Percentiles rank a stretch among this genome's conserved stretches.
phyloP scores from a whole-genome alignment of 2,797 vertebrate genomes.

The Acropternis orthonyx region DNA sequence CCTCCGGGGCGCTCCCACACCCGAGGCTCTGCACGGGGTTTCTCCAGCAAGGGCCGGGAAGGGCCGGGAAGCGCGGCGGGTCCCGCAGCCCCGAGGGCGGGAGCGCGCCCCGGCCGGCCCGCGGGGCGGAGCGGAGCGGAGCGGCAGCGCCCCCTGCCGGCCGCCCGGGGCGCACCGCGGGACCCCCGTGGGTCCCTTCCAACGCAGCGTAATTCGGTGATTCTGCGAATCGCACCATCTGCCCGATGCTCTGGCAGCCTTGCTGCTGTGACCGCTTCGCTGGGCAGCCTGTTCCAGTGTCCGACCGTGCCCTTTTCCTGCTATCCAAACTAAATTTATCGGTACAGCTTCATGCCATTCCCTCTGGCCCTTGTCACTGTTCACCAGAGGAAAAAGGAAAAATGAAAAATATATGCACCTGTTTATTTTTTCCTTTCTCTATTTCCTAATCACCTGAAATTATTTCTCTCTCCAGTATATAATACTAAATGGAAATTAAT shows the following conservation, averaged over 20 bases:
- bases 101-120: not conserved
- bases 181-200: not conserved
- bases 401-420: not conserved
- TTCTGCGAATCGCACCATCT: accelerated
- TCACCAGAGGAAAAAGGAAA: not conserved
- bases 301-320: not conserved
- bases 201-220: not conserved
- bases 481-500: not conserved
- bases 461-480: not conserved
- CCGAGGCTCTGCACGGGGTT: accelerated
- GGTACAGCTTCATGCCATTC: not conserved
- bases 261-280: accelerated
- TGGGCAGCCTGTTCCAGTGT: not conserved
- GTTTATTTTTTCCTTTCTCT: not conserved
- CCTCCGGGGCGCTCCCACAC: not conserved
- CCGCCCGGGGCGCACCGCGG: too few species aligned
- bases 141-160: not conserved
- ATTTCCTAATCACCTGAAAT: not conserved
- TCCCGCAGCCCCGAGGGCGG: not conserved
- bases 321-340: not conserved
- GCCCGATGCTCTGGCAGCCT: not conserved
- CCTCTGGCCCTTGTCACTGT: not conserved
- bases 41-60: not conserved
- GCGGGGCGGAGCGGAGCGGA: not conserved
- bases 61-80: too few species aligned